Evolutionary conservation across 1,140 invertebrate genomes (phyloP), one percentile per base, ranked within the genome.

Genomic region (Heliconius hermathena): DNA sequence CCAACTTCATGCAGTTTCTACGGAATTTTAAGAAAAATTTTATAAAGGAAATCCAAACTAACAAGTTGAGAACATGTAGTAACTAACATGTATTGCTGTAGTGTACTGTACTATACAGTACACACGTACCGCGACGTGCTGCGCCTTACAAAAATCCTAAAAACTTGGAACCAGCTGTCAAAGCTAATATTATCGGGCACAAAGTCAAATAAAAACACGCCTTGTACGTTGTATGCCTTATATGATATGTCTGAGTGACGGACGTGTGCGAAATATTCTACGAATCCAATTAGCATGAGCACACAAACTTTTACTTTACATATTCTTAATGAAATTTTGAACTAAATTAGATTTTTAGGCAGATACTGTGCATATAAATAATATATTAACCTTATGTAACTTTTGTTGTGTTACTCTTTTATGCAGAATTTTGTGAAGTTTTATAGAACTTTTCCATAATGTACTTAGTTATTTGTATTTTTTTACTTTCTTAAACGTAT

Each of bases 131-230:
- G n/a, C 79, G 70, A 81, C 79, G 79, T 81, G 79, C 75, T 33
- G 11, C 52, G 79, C 71, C 36, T 81, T 54, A 71, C 71, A 74
- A 81, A 73, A 54, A 49, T 72, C 60, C 71, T 77, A 77, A 81
- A 77, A 81, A 81, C 79, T 80, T 81, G 74, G 71, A 52, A 73
- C 57, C 79, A 81, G 79, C 74, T 81, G 79, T 81, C 79, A 81
- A 76, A 77, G 76, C 74, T 66, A 77, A 81, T 81, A 81, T 81
- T 81, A 77, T 73, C 74, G 57, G 20, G 46, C 74, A 73, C 72
- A 74, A 46, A 80, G 71, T 49, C 74, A 60, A 75, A 75, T 66
- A 75, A 75, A 75, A 75, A 38, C 52, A 33, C 13, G 60, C 26
- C 26, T 22, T 66, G 22, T 66, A 26, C 4, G 22, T 29, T 66